A percentile compares a stretch with the other conserved stretches of the same genome.
phyloP scores from a whole-genome alignment of 1,140 invertebrate species.

The Teleopsis dalmanni region DNA sequence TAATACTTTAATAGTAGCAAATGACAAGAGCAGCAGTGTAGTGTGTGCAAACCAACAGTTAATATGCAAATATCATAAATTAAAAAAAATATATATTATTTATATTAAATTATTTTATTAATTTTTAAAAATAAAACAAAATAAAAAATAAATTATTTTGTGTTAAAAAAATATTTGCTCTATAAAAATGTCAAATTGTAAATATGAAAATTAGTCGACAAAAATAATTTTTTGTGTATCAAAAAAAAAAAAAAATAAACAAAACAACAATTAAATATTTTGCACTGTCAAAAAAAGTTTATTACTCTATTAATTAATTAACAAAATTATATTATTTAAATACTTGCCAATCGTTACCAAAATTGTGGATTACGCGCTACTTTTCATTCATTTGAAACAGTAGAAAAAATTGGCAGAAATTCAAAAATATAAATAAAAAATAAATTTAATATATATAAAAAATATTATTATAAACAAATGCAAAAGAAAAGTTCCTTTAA shows the following conservation, averaged over 20 bases:
- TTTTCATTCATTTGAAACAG: neutral
- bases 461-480: too few relatives aligned
- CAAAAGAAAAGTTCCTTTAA: slow-evolving; percentile 8
- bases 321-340: neutral
- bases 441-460: neutral
- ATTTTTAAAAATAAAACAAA: slow-evolving; percentile 1
- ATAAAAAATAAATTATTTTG: slow-evolving; percentile 4
- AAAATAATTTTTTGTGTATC: neutral
- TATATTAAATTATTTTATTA: slow-evolving; percentile 1
- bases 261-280: neutral
- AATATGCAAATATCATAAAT: too few relatives aligned
- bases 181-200: too few relatives aligned
- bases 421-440: neutral
- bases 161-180: too few relatives aligned
- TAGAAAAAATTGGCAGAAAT: slow-evolving; percentile 3
- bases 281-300: slow-evolving; percentile 1
- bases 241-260: neutral
- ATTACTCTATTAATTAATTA: too few relatives aligned
- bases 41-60: too few relatives aligned
- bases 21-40: neutral
- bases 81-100: slow-evolving; percentile 6
- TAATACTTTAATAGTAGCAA: neutral
- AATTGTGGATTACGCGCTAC: slow-evolving; percentile 8
- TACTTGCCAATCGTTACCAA: neutral
- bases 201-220: slow-evolving; percentile 5